phyloP scores from a whole-genome alignment of 2,888 invertebrate species.

The Megaustenia siamemsis region DNA sequence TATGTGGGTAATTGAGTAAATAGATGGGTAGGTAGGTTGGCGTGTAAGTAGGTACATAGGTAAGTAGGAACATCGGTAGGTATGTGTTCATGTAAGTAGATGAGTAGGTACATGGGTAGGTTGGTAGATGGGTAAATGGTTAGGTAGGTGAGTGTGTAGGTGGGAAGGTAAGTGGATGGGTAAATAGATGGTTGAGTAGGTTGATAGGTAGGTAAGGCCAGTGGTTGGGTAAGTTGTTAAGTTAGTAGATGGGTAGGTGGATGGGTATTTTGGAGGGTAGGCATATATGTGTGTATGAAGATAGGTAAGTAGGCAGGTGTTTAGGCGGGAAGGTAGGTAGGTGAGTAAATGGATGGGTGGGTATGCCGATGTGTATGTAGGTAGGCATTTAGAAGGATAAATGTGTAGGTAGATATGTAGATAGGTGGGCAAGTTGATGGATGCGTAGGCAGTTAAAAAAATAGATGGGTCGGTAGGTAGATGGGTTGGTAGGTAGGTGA shows the following conservation, averaged over 20 bases:
- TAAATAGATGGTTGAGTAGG: too few relatives aligned
- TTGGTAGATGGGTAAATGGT: slow-evolving; percentile 24
- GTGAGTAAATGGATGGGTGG: too few relatives aligned
- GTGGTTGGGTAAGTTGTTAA: slow-evolving; percentile 17
- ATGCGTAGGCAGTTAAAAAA: not conserved
- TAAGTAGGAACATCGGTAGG: slow-evolving; percentile 19
- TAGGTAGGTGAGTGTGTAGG: not conserved
- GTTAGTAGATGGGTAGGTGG: too few relatives aligned
- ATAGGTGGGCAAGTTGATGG: too few relatives aligned
- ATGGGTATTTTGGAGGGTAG: slow-evolving; percentile 15
- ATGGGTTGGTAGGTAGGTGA: too few relatives aligned
- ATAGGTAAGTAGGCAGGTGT: too few relatives aligned
- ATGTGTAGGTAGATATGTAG: too few relatives aligned
- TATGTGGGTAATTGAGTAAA: slow-evolving; percentile 19
- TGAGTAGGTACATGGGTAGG: slow-evolving; percentile 24
- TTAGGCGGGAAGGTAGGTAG: too few relatives aligned
- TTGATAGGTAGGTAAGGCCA: slow-evolving; percentile 19
- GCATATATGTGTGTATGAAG: not conserved
- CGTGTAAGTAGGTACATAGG: not conserved
- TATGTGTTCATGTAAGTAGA: slow-evolving; percentile 8
- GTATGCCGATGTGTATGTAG: too few relatives aligned
- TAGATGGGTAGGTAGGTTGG: slow-evolving; percentile 26
- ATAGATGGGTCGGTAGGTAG: too few relatives aligned
- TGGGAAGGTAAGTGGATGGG: too few relatives aligned
- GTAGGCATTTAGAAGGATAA: too few relatives aligned